Percentiles rank a stretch among this genome's conserved stretches.
Conservation (phyloP, 1,140 invertebrate species). For the Scaptomyza montana region DNA sequence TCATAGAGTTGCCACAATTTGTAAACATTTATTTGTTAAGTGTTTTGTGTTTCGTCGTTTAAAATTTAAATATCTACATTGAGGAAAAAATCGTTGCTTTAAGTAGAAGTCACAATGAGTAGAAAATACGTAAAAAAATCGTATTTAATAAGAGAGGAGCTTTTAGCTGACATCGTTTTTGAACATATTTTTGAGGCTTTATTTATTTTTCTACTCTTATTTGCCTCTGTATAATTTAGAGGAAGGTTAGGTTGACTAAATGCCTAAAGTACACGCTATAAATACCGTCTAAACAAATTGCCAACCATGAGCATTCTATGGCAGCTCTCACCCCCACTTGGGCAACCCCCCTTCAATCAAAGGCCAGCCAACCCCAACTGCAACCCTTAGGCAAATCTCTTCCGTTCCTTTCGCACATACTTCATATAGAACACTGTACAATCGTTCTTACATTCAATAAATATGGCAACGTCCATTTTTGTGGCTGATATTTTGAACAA, state of each 20-base stretch:
- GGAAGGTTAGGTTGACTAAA: constrained; percentile 19
- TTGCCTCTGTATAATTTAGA: no score
- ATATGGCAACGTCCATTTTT: constrained; percentile 80
- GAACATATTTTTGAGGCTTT: no score
- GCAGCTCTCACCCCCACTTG: not conserved
- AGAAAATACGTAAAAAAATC: no score
- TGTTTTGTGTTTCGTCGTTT: no score
- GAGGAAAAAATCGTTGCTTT: no score
- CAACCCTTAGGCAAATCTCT: constrained; percentile 43
- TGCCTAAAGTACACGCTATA: constrained; percentile 21
- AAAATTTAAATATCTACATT: no score
- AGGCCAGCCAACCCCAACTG: constrained; percentile 24
- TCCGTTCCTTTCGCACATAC: constrained; percentile 39
- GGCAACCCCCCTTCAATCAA: not conserved
- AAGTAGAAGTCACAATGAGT: no score
- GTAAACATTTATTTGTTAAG: not conserved
- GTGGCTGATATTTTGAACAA: constrained; percentile 78
- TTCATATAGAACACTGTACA: not conserved
- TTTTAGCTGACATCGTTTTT: no score
- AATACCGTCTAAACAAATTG: constrained; percentile 28
- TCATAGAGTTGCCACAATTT: not conserved
- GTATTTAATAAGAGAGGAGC: no score
- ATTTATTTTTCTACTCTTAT: no score
- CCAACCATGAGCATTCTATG: constrained; percentile 10
- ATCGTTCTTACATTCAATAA: constrained; percentile 49